Percentiles rank a stretch among this genome's conserved stretches.
These are phyloP conservation scores for Lipotes vexillifer DNA, from an alignment of 2,113 vertebrate genomes.

Conservation along the genomic window DNA sequence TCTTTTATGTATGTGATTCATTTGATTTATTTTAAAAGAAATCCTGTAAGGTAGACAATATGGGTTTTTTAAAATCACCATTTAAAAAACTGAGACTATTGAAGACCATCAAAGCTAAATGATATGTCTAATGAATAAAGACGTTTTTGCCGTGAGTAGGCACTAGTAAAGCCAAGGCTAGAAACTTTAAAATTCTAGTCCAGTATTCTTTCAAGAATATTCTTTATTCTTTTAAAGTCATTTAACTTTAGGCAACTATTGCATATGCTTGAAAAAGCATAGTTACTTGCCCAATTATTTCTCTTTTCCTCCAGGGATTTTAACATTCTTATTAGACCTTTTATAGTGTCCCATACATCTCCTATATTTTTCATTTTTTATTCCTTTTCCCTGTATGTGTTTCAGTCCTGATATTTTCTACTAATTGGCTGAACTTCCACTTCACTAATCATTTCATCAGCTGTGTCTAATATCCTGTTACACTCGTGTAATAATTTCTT, in stretches of 20 bases:
- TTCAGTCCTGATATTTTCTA: background rate
- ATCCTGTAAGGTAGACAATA: background rate
- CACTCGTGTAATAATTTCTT: background rate
- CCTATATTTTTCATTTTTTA: background rate
- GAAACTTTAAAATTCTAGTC: background rate
- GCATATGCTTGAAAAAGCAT: background rate
- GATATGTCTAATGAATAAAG: too few relatives aligned
- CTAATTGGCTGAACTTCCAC: background rate
- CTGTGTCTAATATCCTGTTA: background rate
- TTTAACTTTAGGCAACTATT: background rate
- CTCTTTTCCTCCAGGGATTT: background rate
- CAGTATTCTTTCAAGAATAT: background rate
- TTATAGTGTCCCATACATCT: background rate
- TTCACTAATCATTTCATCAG: background rate
- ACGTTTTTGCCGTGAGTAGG: background rate
- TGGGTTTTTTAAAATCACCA: background rate
- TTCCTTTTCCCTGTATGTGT: background rate
- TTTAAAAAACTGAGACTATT: background rate
- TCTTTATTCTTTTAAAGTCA: background rate
- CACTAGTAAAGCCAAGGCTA: background rate
- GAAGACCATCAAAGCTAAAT: background rate
- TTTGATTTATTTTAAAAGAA: background rate
- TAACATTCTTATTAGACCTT: background rate
- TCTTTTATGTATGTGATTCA: background rate
- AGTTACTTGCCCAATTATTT: background rate